Conservation (phyloP, 2,797 vertebrate species). For the Strix occidentalis region DNA sequence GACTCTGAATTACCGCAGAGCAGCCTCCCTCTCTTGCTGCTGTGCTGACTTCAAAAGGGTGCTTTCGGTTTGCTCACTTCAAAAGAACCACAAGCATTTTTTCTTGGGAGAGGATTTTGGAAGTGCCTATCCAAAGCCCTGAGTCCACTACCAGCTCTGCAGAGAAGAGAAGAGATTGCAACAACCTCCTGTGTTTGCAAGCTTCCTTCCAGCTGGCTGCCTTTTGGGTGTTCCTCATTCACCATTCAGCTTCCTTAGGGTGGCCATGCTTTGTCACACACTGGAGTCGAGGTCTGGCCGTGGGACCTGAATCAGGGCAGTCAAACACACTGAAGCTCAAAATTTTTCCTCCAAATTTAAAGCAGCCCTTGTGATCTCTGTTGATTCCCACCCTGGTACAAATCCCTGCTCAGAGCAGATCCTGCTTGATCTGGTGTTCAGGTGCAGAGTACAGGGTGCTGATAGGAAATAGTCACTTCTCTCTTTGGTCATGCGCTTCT, state of each 20-base stretch:
- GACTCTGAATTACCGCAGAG: background rate
- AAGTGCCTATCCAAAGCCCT: background rate
- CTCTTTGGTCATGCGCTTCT: background rate
- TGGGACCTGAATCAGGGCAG: background rate
- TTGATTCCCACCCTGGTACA: background rate
- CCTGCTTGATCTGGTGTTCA: background rate
- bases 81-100: background rate
- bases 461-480: background rate
- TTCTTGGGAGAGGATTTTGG: background rate
- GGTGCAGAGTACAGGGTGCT: background rate
- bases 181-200: background rate
- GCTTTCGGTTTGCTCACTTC: background rate
- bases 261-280: background rate
- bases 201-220: background rate
- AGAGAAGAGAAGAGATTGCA: background rate
- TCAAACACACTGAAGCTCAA: background rate
- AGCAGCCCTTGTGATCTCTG: background rate
- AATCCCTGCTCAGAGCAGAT: background rate
- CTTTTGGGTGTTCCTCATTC: background rate
- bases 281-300: background rate
- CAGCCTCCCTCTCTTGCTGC: background rate
- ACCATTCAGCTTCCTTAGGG: background rate
- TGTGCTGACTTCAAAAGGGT: background rate
- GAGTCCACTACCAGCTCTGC: background rate
- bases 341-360: background rate